These are phyloP conservation scores for Chironomus striatipennis DNA, from an alignment of 1,140 invertebrate species.

Conservation along the genomic window DNA sequence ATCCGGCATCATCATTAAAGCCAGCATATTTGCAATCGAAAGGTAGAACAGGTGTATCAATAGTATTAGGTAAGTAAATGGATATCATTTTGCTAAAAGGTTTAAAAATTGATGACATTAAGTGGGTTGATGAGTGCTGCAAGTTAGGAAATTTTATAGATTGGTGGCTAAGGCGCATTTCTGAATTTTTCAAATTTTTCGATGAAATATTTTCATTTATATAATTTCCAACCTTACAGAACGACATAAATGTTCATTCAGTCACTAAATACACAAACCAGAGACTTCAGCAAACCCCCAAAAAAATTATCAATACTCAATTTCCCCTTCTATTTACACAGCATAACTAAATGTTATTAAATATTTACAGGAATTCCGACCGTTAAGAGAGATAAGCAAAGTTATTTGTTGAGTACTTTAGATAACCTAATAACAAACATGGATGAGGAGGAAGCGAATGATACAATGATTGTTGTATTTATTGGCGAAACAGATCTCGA, in stretches of 20 bases:
- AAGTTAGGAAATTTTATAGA: too few species aligned
- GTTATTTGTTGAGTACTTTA: conserved; percentile 80
- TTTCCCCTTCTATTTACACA: not conserved
- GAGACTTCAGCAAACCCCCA: not conserved
- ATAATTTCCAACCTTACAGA: not conserved
- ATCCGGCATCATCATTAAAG: conserved; percentile 66
- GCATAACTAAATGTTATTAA: not conserved
- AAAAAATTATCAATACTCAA: not conserved
- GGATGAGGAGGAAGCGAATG: conserved; percentile 62
- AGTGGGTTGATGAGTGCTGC: too few species aligned
- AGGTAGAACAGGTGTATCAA: conserved; percentile 62
- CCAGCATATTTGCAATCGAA: conserved; percentile 71
- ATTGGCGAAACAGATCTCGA: conserved; percentile 76
- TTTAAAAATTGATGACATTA: not conserved
- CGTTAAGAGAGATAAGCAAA: conserved; percentile 79
- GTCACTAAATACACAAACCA: too few species aligned
- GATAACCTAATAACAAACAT: conserved; percentile 78
- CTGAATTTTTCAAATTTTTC: too few species aligned
- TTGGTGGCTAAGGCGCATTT: too few species aligned
- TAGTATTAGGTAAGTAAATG: conserved; percentile 63
- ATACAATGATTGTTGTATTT: conserved; percentile 82
- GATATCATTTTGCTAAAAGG: not conserved
- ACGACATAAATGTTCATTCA: too few species aligned
- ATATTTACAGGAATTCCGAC: conserved; percentile 53
- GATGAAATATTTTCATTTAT: too few species aligned